Evolutionary conservation across 2,888 invertebrate genomes (phyloP).

Genomic region (Physocephala rufipes): DNA sequence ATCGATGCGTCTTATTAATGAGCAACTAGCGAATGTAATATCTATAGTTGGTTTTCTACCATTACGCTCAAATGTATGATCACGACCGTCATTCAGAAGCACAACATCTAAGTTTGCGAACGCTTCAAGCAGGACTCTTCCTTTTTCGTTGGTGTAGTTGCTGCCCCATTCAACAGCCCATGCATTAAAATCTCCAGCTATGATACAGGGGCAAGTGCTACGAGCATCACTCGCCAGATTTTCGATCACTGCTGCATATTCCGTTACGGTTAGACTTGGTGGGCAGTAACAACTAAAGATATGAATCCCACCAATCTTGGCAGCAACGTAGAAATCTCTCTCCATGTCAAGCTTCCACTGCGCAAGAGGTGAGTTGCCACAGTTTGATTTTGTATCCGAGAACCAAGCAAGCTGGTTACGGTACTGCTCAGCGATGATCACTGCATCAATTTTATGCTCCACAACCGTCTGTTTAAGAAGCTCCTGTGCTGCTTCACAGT

Average conservation of each 20-base stretch:
- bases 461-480: background rate
- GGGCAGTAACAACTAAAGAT: no score
- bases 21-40: background rate
- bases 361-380: background rate
- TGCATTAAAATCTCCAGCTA: no score
- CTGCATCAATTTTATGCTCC: background rate
- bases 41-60: background rate
- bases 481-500: no score
- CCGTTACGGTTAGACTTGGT: no score
- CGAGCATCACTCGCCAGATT: no score
- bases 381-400: background rate
- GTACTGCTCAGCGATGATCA: constrained; percentile 7
- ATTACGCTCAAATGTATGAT: background rate
- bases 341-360: background rate
- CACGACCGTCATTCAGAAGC: constrained; percentile 3
- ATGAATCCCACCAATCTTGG: no score
- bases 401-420: background rate
- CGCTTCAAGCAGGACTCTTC: background rate
- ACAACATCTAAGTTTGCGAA: background rate
- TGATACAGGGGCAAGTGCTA: no score
- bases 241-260: no score
- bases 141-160: background rate
- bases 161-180: constrained; percentile 13
- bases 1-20: no score
- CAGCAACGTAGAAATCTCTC: background rate